These are phyloP conservation scores for Thymallus thymallus DNA, from an alignment of 2,113 vertebrate species.

Conservation along the genomic window DNA sequence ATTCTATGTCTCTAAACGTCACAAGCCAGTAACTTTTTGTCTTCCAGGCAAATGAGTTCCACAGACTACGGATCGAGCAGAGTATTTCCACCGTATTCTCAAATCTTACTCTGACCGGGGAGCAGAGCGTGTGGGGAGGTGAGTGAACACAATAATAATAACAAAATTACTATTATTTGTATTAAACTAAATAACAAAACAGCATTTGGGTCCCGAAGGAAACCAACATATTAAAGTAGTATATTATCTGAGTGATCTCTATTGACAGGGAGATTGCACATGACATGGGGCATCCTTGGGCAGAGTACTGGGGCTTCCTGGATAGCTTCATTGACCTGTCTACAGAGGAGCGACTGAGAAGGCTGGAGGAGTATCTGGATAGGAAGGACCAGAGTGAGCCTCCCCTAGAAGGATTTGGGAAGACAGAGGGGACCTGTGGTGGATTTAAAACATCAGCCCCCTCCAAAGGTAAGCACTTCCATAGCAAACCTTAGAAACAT, in stretches of 20 bases:
- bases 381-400: constrained; percentile 63
- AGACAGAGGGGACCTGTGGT: background rate
- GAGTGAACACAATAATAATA: background rate
- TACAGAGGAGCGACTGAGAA: constrained; percentile 79
- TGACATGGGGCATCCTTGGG: constrained; percentile 84
- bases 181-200: too few species aligned
- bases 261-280: constrained; percentile 83
- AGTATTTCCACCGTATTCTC: constrained; percentile 77
- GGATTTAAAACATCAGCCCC: constrained; percentile 51
- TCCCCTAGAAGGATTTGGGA: constrained; percentile 21
- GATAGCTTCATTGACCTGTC: constrained; percentile 84
- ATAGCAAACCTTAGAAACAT: background rate
- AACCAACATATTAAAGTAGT: background rate
- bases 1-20: too few species aligned
- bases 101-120: constrained; percentile 86
- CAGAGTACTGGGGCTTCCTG: constrained; percentile 90
- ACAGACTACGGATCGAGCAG: constrained; percentile 78
- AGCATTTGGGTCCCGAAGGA: too few species aligned
- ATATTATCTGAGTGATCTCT: constrained; percentile 29
- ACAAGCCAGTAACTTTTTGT: background rate
- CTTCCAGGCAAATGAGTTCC: constrained; percentile 82
- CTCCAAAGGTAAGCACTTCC: background rate
- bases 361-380: constrained; percentile 81
- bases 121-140: constrained; percentile 79
- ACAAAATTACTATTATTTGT: background rate